Conservation (phyloP, 2,113 vertebrate genomes). For the Myocastor coypus region DNA sequence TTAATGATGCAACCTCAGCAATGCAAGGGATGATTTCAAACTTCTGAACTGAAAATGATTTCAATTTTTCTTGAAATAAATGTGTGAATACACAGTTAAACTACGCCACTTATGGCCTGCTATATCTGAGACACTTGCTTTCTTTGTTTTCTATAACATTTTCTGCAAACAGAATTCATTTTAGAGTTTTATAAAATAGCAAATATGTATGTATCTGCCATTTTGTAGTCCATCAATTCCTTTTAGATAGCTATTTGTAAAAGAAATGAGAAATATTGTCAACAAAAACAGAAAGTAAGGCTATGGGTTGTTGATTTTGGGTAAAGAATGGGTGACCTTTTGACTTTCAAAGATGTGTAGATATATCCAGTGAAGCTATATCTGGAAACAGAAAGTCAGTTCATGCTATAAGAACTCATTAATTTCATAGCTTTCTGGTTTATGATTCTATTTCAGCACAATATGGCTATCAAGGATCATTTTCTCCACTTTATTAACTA, state of each 20-base stretch:
- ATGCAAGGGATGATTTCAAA: not conserved
- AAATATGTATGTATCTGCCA: not conserved
- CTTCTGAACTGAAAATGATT: not conserved
- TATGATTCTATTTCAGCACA: not conserved
- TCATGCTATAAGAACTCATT: not conserved
- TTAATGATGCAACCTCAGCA: not conserved
- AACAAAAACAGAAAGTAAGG: not conserved
- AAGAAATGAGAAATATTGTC: not conserved
- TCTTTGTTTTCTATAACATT: not conserved
- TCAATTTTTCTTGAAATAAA: slow-evolving; percentile 15
- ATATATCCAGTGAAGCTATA: not conserved
- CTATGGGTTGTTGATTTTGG: not conserved
- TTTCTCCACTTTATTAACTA: not conserved
- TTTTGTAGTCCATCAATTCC: not conserved
- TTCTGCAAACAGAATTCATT: not conserved
- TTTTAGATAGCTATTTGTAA: not conserved
- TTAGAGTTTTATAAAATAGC: not conserved
- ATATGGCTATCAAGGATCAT: not conserved
- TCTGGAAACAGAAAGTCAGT: not conserved
- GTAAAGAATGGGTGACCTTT: not conserved
- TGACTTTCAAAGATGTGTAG: not conserved
- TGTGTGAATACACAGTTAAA: not conserved
- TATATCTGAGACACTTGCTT: not conserved
- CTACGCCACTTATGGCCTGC: not conserved
- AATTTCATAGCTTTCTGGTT: not conserved